A percentile compares a stretch with the other conserved stretches of the same genome.
Evolutionary conservation across 2,888 invertebrate genomes (phyloP).

Genomic region (Pachliopta kotzebuea): DNA sequence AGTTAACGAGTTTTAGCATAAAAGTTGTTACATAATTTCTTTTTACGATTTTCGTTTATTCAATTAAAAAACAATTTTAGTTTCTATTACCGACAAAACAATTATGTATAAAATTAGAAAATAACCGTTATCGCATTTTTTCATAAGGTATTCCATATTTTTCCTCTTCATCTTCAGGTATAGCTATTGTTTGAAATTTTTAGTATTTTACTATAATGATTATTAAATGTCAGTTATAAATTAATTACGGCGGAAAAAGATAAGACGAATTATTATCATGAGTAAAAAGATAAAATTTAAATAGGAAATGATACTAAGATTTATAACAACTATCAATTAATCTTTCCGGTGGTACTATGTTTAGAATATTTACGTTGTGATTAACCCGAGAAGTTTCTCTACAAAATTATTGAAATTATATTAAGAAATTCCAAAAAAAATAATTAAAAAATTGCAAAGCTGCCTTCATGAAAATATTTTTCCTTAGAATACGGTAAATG

Average conservation of each 20-base stretch:
- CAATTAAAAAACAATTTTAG: not conserved
- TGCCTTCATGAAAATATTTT: not conserved
- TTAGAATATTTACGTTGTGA: not conserved
- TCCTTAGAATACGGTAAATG: not conserved
- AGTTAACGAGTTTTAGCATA: not conserved
- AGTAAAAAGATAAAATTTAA: not conserved
- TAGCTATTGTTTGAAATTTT: too few species aligned
- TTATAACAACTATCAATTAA: constrained; percentile 3
- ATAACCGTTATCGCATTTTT: too few species aligned
- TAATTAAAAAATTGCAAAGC: not conserved
- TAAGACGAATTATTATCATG: not conserved
- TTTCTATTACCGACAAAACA: too few species aligned
- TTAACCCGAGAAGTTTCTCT: not conserved
- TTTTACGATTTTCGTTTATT: not conserved
- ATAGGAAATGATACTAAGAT: not conserved
- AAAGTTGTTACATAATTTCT: not conserved
- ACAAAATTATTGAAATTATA: too few species aligned
- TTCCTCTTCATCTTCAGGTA: too few species aligned
- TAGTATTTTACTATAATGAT: not conserved
- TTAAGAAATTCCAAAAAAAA: not conserved
- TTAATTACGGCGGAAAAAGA: not conserved
- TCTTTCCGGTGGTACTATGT: constrained; percentile 7
- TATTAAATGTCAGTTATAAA: not conserved
- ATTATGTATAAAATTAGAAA: too few species aligned
- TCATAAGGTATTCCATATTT: too few species aligned